Evolutionary conservation across 2,888 invertebrate species (phyloP).

Genomic region (Buathra laborator): DNA sequence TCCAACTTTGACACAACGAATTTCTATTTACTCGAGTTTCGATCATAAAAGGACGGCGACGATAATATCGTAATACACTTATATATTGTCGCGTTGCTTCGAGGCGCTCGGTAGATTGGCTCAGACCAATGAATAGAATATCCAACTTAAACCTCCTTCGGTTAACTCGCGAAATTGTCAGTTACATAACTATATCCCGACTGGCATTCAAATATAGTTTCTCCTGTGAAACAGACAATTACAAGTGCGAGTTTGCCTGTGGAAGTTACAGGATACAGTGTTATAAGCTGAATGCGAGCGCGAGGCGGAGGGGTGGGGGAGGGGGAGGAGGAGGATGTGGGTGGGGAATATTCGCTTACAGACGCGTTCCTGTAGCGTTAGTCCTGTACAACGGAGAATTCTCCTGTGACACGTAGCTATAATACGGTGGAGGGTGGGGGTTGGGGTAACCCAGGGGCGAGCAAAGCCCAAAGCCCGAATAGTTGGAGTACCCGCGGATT

Average conservation of each 20-base stretch:
- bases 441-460: neutral
- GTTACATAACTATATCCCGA: slow-evolving; percentile 33
- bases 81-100: no score
- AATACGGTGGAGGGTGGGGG: slow-evolving; percentile 36
- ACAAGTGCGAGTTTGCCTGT: slow-evolving; percentile 59
- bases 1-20: neutral
- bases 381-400: slow-evolving; percentile 2
- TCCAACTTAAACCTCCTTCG: slow-evolving; percentile 2
- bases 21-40: neutral
- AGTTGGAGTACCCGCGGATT: slow-evolving; percentile 71
- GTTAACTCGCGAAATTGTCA: slow-evolving; percentile 22
- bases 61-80: no score
- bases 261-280: slow-evolving; percentile 52
- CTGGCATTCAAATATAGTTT: slow-evolving; percentile 21
- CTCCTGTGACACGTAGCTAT: slow-evolving; percentile 5
- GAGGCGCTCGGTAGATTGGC: no score
- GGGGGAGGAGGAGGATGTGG: neutral
- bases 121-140: no score
- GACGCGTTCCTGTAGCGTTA: slow-evolving; percentile 38
- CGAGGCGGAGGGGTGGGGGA: no score
- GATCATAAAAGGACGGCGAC: no score
- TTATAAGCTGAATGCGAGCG: slow-evolving; percentile 38
- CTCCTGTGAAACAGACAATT: slow-evolving; percentile 54
- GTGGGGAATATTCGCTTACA: slow-evolving; percentile 40
- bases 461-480: slow-evolving; percentile 57